Base-by-base conservation (phyloP, 2,797 vertebrate species). In the Peromyscus attwateri region DNA sequence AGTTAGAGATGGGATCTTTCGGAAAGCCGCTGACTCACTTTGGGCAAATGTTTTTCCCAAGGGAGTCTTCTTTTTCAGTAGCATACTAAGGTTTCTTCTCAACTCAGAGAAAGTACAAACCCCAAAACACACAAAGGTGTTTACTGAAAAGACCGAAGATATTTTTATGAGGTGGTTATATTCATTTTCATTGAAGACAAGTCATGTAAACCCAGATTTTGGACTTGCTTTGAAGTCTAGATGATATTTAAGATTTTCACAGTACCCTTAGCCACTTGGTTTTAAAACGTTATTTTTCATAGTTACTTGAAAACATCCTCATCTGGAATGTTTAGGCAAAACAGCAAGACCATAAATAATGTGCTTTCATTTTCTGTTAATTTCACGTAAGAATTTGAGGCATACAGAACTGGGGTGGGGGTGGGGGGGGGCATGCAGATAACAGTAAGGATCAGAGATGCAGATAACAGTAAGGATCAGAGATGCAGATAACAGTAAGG, bases 141-240 rank as follows among this genome's bases (percentile, higher is more conserved):
- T 87, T 49, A 55, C 14, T 43, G 71, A 80, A 66, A 52, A 90
- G 37, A 16, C 17, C 64, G 1, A 10, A 82, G 60, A 16, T 79
- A 27, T n/a, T 90, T 90, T 79, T 40, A 71, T 7, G 85, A 31
- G 43, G 93, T 46, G n/a, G n/a, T 76, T 87, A 49, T 77, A 46
- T 31, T 84, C 27, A 34, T 84, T 93, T 81, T 82, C 76, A 9
- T 57, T 19, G 80, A 37, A 87, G 83, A 16, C 64, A 52, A 52
- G 12, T n/a, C 43, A 37, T 68, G n/a, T 55, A 83, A 87, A 82
- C 19, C 27, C 52, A 43, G 14, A 75, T 70, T 88, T 92, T 57
- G 71, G 40, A 76, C 71, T 96, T 66, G 31, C 90, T 97, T 93
- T 97, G 95, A 97, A 93, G 95, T 97, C 76, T 60, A 46, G 76